These are phyloP conservation scores for Uloborus diversus DNA, from an alignment of 1,140 invertebrate species.

Conservation along the genomic window DNA sequence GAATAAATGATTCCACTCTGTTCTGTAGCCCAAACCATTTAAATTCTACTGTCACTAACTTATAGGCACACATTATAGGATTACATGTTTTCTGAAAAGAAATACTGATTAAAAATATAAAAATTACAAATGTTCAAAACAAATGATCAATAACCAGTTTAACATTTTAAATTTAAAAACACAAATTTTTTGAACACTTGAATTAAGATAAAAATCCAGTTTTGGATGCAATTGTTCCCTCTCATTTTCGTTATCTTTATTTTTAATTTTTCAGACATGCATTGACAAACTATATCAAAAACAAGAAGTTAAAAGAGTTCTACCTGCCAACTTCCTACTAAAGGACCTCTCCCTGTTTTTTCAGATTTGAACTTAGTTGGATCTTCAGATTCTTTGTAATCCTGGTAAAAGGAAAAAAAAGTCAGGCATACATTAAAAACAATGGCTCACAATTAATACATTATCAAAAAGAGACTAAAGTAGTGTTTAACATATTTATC, in stretches of 20 bases:
- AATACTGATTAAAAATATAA: not conserved
- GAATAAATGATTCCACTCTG: slow-evolving; percentile 93
- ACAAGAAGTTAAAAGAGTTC: too few relatives aligned
- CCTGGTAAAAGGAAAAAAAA: slow-evolving; percentile 64
- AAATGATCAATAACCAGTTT: not conserved
- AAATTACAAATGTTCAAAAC: not conserved
- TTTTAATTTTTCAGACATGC: too few relatives aligned
- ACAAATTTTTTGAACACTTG: too few relatives aligned
- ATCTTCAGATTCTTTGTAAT: slow-evolving; percentile 91
- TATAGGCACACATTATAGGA: slow-evolving; percentile 99
- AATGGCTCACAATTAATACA: too few relatives aligned
- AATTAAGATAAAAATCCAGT: too few relatives aligned
- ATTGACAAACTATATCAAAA: too few relatives aligned
- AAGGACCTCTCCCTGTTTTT: slow-evolving; percentile 94
- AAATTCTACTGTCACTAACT: slow-evolving; percentile 96
- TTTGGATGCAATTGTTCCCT: too few relatives aligned
- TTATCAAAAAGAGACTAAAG: too few relatives aligned
- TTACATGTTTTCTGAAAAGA: slow-evolving; percentile 68
- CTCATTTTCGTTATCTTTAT: too few relatives aligned
- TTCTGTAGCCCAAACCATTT: slow-evolving; percentile 99
- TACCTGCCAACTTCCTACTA: slow-evolving; percentile 80
- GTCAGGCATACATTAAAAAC: not conserved
- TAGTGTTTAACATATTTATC: too few relatives aligned
- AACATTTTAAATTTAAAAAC: not conserved
- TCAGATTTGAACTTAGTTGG: slow-evolving; percentile 88